phyloP scores from a whole-genome alignment of 2,888 invertebrate species.

The Aquatica leii region DNA sequence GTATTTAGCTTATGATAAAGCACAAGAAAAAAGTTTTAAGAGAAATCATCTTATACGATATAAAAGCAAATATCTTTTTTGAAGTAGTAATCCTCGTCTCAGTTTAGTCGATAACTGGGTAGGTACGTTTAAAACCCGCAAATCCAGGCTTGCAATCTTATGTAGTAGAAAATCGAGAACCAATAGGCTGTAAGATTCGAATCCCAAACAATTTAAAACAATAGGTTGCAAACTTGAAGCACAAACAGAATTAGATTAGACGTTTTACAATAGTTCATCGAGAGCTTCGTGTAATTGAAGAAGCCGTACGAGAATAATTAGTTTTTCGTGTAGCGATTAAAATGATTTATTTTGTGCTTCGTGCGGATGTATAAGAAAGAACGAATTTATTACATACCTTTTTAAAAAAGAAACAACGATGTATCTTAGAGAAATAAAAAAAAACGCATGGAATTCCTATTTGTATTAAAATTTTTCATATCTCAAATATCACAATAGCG shows the following conservation, averaged over 20 bases:
- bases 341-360: not conserved
- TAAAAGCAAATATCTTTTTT: conserved; percentile 29
- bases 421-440: conserved; percentile 13
- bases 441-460: conserved; percentile 25
- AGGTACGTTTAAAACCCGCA: conserved; percentile 46
- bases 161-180: conserved; percentile 51
- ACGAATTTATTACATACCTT: no score
- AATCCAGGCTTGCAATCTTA: conserved; percentile 46
- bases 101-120: conserved; percentile 37
- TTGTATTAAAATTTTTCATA: conserved; percentile 30
- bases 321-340: not conserved
- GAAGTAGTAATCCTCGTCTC: conserved; percentile 30
- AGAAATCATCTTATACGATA: conserved; percentile 30
- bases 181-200: conserved; percentile 51
- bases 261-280: not conserved
- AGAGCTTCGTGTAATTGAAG: not conserved
- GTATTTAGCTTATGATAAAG: conserved; percentile 21
- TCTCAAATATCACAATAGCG: conserved; percentile 29
- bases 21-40: conserved; percentile 17
- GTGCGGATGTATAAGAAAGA: no score
- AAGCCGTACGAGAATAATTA: not conserved
- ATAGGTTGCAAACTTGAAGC: conserved; percentile 41
- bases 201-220: conserved; percentile 51
- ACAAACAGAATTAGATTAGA: conserved; percentile 23
- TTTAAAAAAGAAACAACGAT: not conserved